Evolutionary conservation across 1,140 invertebrate genomes (phyloP).

Genomic region (Ridgeia piscesae): DNA sequence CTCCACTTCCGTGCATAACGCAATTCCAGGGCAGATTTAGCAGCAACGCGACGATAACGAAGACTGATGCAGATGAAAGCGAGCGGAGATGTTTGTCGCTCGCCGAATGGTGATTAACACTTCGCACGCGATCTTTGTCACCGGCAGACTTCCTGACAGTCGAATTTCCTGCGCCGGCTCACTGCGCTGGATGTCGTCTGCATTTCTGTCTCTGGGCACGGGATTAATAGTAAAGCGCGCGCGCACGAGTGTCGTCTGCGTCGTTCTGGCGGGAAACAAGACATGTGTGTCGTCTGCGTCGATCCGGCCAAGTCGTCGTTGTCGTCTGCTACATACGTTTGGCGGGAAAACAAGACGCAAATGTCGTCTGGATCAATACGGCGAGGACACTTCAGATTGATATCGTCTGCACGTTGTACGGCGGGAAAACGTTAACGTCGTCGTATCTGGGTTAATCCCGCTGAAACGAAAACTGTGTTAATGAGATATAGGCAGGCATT

Average conservation of each 20-base stretch:
- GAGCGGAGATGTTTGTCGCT: not conserved
- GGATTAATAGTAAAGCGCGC: too few relatives aligned
- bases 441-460: too few relatives aligned
- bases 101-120: not conserved
- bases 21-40: not conserved
- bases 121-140: not conserved
- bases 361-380: not conserved
- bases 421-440: not conserved
- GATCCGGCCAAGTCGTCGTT: not conserved
- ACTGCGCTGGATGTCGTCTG: not conserved
- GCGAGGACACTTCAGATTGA: not conserved
- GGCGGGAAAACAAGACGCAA: not conserved
- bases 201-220: not conserved
- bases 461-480: too few relatives aligned
- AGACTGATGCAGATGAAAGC: not conserved
- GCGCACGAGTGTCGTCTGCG: not conserved
- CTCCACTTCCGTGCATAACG: not conserved
- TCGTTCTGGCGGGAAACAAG: not conserved
- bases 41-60: not conserved
- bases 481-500: too few relatives aligned
- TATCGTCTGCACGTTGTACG: not conserved
- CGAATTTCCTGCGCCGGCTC: not conserved
- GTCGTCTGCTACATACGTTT: not conserved
- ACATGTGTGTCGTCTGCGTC: not conserved
- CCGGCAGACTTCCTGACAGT: not conserved